A percentile compares a stretch with the other conserved stretches of the same genome.
Conservation (phyloP, 1,140 invertebrate genomes). For the Yoshiicerus persimilis region DNA sequence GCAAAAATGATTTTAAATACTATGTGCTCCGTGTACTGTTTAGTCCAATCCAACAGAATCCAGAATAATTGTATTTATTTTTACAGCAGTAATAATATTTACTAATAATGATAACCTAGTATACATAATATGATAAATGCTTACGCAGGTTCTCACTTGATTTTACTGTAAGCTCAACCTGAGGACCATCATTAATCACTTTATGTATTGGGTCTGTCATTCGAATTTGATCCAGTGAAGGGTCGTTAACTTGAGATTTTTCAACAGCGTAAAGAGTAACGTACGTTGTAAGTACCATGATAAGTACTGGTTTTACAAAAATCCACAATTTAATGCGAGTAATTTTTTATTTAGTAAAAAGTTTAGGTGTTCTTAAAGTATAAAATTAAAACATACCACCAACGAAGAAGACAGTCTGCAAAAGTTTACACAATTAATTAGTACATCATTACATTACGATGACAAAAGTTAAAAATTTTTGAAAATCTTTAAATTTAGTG, state of each 20-base stretch:
- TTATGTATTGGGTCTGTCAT: neutral
- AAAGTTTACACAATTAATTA: neutral
- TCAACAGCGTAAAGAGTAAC: conserved; percentile 78
- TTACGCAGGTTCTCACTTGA: neutral
- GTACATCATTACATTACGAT: neutral
- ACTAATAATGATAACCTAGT: too few relatives aligned
- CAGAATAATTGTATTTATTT: too few relatives aligned
- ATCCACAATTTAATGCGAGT: too few relatives aligned
- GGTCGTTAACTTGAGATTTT: conserved; percentile 53
- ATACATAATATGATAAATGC: neutral
- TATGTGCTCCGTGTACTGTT: too few relatives aligned
- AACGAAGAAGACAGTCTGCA: conserved; percentile 51
- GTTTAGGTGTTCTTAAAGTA: too few relatives aligned
- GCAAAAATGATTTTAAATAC: too few relatives aligned
- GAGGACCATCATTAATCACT: neutral
- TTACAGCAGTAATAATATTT: too few relatives aligned
- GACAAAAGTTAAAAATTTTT: too few relatives aligned
- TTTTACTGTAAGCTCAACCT: neutral
- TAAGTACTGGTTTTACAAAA: conserved; percentile 65
- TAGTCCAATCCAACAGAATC: too few relatives aligned
- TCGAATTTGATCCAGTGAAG: neutral
- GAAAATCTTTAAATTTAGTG: neutral
- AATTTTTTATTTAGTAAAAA: too few relatives aligned
- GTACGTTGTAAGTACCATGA: conserved; percentile 83
- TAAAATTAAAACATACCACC: too few relatives aligned